Conservation (phyloP, 2,113 vertebrate species). For the Corythornis vintsioides region DNA sequence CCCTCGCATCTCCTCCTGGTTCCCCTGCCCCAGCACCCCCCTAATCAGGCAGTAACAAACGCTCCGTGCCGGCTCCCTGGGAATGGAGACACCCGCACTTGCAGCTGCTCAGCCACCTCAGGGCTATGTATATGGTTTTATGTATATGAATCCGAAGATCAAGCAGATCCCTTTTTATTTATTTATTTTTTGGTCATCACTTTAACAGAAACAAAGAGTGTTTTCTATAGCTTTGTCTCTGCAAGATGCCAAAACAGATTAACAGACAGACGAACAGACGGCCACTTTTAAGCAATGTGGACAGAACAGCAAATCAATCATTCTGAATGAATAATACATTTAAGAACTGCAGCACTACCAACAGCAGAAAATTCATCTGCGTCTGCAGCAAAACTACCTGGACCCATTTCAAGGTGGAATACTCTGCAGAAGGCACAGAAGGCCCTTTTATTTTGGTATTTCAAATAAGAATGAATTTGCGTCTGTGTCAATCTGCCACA, state of each 20-base stretch:
- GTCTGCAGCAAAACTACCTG: neutral
- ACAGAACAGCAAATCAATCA: conserved; percentile 40
- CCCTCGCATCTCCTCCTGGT: neutral
- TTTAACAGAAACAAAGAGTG: neutral
- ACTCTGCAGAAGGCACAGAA: conserved; percentile 1
- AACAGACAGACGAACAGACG: neutral
- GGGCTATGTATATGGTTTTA: neutral
- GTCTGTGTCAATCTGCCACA: neutral
- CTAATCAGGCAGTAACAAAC: conserved; percentile 54
- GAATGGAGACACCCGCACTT: conserved; percentile 35
- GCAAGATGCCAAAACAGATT: neutral
- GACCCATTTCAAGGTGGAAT: neutral
- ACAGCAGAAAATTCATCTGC: neutral
- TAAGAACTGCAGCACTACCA: neutral
- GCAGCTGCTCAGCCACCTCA: neutral
- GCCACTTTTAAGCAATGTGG: conserved; percentile 15
- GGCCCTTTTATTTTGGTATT: conserved; percentile 21
- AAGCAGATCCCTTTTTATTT: neutral
- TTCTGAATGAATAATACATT: conserved; percentile 39
- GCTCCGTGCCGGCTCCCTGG: neutral
- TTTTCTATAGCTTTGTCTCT: neutral
- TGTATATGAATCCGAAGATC: conserved; percentile 18
- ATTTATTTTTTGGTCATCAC: neutral
- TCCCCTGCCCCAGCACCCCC: neutral
- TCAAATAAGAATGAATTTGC: neutral